Evolutionary conservation across 2,888 invertebrate genomes (phyloP).

Genomic region (Scaptomyza tumidula): DNA sequence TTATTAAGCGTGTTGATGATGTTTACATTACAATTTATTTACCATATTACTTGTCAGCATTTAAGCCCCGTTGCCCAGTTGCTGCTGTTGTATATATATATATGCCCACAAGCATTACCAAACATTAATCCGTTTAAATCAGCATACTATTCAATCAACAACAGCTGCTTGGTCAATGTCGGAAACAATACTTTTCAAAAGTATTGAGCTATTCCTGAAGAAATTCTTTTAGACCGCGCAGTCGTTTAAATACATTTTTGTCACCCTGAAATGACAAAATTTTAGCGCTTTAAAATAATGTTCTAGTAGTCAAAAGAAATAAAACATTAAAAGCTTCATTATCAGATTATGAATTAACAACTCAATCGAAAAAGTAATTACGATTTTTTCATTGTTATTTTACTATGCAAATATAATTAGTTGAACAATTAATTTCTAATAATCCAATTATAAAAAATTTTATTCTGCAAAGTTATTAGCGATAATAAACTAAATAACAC

Average conservation of each 20-base stretch:
- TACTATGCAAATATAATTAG: neutral
- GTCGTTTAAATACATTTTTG: neutral
- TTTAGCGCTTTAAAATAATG: neutral
- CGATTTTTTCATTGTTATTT: neutral
- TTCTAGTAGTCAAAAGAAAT: neutral
- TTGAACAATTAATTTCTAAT: neutral
- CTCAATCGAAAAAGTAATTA: neutral
- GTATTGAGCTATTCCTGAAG: neutral
- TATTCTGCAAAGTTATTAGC: neutral
- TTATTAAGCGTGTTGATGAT: constrained; percentile 60
- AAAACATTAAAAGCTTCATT: neutral
- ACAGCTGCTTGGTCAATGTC: neutral
- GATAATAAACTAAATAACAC: no score
- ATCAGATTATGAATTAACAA: neutral
- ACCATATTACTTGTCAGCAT: constrained; percentile 66
- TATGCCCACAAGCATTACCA: neutral
- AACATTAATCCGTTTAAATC: neutral
- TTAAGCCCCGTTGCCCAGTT: constrained; percentile 40
- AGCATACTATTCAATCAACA: neutral
- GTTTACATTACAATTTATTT: constrained; percentile 60
- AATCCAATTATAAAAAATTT: neutral
- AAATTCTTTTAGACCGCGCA: neutral
- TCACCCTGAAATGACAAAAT: no score
- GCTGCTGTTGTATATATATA: constrained; percentile 14
- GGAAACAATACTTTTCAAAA: neutral